A percentile compares a stretch with the other conserved stretches of the same genome.
phyloP scores from a whole-genome alignment of 2,888 invertebrate genomes.

The Polydrusus cervinus region DNA sequence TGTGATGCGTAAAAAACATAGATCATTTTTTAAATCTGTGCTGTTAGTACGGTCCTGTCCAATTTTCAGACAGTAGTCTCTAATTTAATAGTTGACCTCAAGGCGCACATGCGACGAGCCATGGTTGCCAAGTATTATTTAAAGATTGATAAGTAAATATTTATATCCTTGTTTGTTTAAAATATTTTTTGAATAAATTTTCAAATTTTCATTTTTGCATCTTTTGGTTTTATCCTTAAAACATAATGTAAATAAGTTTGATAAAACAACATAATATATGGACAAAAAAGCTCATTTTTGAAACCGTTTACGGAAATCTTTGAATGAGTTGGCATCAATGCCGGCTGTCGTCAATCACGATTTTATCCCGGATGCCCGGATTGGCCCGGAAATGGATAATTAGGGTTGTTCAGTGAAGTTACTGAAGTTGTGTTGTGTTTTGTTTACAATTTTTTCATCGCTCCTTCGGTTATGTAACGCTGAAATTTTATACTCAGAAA shows the following conservation, averaged over 20 bases:
- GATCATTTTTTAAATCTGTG: neutral
- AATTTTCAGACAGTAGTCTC: constrained; percentile 23
- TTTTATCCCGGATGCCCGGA: constrained; percentile 67
- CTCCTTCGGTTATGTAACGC: constrained; percentile 46
- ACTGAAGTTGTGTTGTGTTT: constrained; percentile 54
- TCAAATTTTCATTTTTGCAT: too few relatives aligned
- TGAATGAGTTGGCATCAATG: constrained; percentile 25
- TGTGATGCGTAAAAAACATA: neutral
- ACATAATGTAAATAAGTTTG: too few relatives aligned
- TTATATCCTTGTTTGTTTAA: too few relatives aligned
- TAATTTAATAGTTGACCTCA: constrained; percentile 32
- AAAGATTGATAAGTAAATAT: neutral
- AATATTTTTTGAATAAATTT: too few relatives aligned
- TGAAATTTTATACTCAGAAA: constrained; percentile 25
- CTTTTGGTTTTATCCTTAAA: neutral
- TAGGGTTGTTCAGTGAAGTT: constrained; percentile 63
- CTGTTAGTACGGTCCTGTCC: constrained; percentile 61
- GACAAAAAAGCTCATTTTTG: neutral
- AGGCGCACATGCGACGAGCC: constrained; percentile 32
- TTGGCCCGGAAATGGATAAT: constrained; percentile 70
- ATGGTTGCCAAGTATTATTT: constrained; percentile 22
- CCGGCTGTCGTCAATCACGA: constrained; percentile 48
- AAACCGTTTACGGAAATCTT: neutral
- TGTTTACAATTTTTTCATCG: constrained; percentile 58
- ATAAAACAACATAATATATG: neutral